Percentiles rank a stretch among this genome's conserved stretches.
Conservation (phyloP, 2,888 invertebrate species). For the Leptodirus hochenwartii region DNA sequence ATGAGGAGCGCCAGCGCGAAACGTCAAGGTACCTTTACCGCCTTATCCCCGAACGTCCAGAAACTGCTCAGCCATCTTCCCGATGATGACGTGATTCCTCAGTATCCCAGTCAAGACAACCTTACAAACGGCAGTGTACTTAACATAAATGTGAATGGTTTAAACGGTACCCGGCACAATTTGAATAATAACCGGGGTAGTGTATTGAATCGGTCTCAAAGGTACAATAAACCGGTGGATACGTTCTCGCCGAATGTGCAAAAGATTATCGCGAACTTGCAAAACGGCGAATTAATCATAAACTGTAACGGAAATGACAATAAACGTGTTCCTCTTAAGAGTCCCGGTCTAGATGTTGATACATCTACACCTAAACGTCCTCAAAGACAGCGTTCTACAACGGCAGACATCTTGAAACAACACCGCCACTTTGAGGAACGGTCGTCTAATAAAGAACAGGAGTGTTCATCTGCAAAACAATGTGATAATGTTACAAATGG, state of each 20-base stretch:
- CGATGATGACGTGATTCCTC: constrained; percentile 24
- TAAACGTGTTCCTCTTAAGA: no score
- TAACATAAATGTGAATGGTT: constrained; percentile 14
- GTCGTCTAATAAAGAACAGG: no score
- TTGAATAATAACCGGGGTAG: constrained; percentile 6
- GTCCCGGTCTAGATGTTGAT: no score
- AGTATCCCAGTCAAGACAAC: constrained; percentile 15
- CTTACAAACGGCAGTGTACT: neutral
- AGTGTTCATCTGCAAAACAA: no score
- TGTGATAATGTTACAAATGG: constrained; percentile 10
- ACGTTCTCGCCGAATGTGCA: constrained; percentile 27
- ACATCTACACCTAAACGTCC: no score
- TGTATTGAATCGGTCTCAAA: no score
- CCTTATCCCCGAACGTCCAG: constrained; percentile 33
- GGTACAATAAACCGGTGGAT: no score
- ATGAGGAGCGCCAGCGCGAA: constrained; percentile 15
- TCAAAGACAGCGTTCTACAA: no score
- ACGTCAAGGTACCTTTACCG: constrained; percentile 23
- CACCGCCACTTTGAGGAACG: neutral
- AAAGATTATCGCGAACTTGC: neutral
- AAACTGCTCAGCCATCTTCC: constrained; percentile 35
- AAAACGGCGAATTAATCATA: constrained; percentile 3
- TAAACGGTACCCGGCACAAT: constrained; percentile 5
- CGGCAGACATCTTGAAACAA: no score
- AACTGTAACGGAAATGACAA: no score